phyloP scores from a whole-genome alignment of 2,888 invertebrate genomes.

The Seira ritae region DNA sequence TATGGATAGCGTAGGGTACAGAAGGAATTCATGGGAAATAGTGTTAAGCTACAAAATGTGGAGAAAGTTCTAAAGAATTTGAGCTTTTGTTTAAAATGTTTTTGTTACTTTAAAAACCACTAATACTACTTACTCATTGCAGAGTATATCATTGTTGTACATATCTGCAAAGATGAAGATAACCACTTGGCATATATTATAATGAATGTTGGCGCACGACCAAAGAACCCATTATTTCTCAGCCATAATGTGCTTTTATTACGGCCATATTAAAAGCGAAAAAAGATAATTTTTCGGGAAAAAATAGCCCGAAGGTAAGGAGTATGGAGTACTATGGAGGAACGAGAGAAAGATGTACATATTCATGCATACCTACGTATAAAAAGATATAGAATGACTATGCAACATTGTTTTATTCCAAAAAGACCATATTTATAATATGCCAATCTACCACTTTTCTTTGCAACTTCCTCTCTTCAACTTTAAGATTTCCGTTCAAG shows the following conservation, averaged over 20 bases:
- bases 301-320: background rate
- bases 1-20: too few relatives aligned
- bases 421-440: background rate
- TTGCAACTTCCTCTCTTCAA: too few relatives aligned
- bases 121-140: background rate
- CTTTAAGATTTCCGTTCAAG: background rate
- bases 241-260: slow-evolving; percentile 52
- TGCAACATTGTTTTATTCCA: background rate
- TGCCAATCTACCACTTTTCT: background rate
- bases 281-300: background rate
- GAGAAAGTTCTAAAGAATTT: slow-evolving; percentile 43
- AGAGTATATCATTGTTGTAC: background rate
- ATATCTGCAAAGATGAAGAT: background rate
- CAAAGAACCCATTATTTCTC: slow-evolving; percentile 54
- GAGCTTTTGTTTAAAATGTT: slow-evolving; percentile 29
- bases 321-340: background rate
- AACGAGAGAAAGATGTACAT: too few relatives aligned
- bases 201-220: slow-evolving; percentile 50
- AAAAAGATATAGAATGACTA: background rate
- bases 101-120: background rate
- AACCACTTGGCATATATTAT: slow-evolving; percentile 22
- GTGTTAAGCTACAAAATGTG: background rate
- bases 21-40: background rate
- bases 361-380: too few relatives aligned
- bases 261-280: slow-evolving; percentile 20